Conservation (phyloP, 2,797 vertebrate genomes). For the Rachycentron canadum region DNA sequence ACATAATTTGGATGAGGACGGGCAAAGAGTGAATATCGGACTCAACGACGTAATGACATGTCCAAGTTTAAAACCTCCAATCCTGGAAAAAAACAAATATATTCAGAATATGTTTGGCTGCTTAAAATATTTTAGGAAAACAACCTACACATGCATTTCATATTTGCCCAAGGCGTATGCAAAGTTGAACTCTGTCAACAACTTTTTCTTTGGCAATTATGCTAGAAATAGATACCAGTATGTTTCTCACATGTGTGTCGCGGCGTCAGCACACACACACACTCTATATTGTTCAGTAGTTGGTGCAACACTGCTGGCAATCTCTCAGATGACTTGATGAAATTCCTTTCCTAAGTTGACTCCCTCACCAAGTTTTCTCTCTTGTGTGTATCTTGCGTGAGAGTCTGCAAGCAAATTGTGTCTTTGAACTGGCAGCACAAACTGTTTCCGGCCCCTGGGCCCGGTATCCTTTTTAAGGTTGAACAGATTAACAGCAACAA, state of each 20-base stretch:
- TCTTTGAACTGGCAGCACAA: slow-evolving; percentile 32
- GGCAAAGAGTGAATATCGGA: neutral
- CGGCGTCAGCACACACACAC: slow-evolving; percentile 9
- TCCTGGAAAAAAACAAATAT: neutral
- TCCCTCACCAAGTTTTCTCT: slow-evolving; percentile 36
- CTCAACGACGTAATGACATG: neutral
- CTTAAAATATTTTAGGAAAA: slow-evolving; percentile 32
- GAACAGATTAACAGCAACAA: slow-evolving; percentile 37
- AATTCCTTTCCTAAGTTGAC: slow-evolving; percentile 25
- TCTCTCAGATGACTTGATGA: slow-evolving; percentile 51
- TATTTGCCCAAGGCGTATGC: slow-evolving; percentile 13
- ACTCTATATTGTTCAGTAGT: slow-evolving; percentile 27
- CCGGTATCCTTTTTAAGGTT: slow-evolving; percentile 21
- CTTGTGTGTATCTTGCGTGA: slow-evolving; percentile 1
- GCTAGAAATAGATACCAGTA: slow-evolving; percentile 31
- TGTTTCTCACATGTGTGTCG: slow-evolving; percentile 3
- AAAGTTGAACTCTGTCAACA: slow-evolving; percentile 42
- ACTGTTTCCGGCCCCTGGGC: slow-evolving; percentile 31
- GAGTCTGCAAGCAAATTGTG: slow-evolving; percentile 29
- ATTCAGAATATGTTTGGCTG: slow-evolving; percentile 1
- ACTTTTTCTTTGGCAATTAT: slow-evolving; percentile 34
- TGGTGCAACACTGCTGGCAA: slow-evolving; percentile 36
- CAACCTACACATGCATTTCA: slow-evolving; percentile 19
- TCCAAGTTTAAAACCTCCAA: neutral
- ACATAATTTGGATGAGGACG: neutral